Base-by-base conservation (phyloP, 1,140 invertebrate genomes). In the Aphaenogaster floridana region DNA sequence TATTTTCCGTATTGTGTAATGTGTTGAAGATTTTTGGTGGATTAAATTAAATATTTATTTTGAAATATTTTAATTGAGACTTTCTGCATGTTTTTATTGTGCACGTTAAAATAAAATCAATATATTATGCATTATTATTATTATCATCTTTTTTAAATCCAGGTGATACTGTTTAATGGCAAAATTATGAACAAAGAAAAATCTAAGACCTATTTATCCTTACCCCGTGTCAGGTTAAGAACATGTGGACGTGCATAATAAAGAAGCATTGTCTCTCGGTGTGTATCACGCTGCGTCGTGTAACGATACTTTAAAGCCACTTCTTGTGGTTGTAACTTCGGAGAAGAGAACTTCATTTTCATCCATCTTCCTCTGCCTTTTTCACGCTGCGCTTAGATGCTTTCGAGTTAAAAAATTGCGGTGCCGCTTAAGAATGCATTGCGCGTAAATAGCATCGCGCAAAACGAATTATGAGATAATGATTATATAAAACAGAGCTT, bases 371-470 rank as follows among this genome's bases (percentile, higher is more conserved):
- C 52, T 89, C 72, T 64, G 42, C 48, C 34, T 61, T 54, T 34
- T 71, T 68, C 61, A 81, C 34, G 57, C n/a, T 36, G 42, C n/a
- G 52, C 61, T 59, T 45, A 66, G 87, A 80, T 61, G 80, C 69
- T 78, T 89, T 64, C 39, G 17, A n/a, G n/a, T 54, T 90, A 89
- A 89, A 90, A 90, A 83, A 90, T 89, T 87, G 61, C 68, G 54
- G 42, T 66, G 54, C 50, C 39, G 42, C 84, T 89, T 89, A 87
- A 63, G 42, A 64, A 74, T 74, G 80, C 54, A 83, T 74, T 61
- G 68, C 54, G 13, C 39, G 54, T 48, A 72, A 28, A 17, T 50
- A 42, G 13, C 17, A 28, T 54, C 39, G 42, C 21, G 34, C 15
- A 21, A 7, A 52, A 86, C 48, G 21, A 66, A 54, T 77, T 77